Conservation (phyloP, 2,888 invertebrate genomes). For the Protophormia terraenovae region DNA sequence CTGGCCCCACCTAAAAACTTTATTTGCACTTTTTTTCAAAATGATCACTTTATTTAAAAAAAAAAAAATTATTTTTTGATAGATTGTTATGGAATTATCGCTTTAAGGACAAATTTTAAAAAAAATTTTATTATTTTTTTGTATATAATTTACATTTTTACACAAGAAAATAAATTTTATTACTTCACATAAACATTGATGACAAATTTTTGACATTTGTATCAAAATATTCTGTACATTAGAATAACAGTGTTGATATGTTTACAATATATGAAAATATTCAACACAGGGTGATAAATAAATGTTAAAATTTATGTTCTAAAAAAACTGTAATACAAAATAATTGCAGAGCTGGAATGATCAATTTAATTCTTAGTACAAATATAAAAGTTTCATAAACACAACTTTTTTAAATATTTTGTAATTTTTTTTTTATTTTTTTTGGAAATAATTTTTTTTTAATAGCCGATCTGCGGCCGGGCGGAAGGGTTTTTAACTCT, state of each 20-base stretch:
- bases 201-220: constrained; percentile 45
- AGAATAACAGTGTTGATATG: neutral
- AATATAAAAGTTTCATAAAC: too few species aligned
- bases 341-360: too few species aligned
- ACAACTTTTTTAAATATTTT: too few species aligned
- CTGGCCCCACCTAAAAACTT: constrained; percentile 54
- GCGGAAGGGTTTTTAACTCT: too few species aligned
- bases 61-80: neutral
- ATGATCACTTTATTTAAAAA: too few species aligned
- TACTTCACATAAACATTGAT: constrained; percentile 9
- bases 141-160: constrained; percentile 16
- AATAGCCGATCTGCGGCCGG: too few species aligned
- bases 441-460: too few species aligned
- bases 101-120: neutral
- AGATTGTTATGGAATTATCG: neutral
- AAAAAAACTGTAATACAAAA: neutral
- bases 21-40: constrained; percentile 1
- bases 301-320: neutral
- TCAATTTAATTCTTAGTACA: too few species aligned
- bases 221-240: neutral
- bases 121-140: neutral
- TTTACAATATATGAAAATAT: neutral
- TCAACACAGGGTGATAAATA: neutral
- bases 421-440: too few species aligned
- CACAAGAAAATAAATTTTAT: neutral